A percentile compares a stretch with the other conserved stretches of the same genome.
phyloP scores from a whole-genome alignment of 2,888 invertebrate genomes.

The Meiosimyza platycephala region DNA sequence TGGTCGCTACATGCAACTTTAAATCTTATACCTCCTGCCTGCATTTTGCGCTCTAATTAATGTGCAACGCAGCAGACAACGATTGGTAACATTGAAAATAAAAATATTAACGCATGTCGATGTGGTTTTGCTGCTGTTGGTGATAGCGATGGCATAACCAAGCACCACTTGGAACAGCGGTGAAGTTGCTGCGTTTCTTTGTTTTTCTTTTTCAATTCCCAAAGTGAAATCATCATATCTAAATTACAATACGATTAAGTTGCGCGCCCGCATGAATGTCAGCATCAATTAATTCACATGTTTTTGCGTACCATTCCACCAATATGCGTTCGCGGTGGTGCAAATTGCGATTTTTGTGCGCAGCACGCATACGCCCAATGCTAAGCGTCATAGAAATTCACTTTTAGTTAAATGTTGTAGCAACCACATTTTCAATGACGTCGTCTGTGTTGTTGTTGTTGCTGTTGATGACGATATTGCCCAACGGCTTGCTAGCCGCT shows the following conservation, averaged over 20 bases:
- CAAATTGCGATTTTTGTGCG: neutral
- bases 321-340: neutral
- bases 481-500: too few species aligned
- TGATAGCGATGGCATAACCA: neutral
- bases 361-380: neutral
- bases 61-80: constrained; percentile 19
- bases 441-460: constrained; percentile 1
- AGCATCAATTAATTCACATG: constrained; percentile 38
- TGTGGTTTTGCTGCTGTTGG: neutral
- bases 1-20: neutral
- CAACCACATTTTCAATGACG: too few species aligned
- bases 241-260: constrained; percentile 40
- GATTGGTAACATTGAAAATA: constrained; percentile 4
- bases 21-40: neutral
- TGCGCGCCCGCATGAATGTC: constrained; percentile 38
- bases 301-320: neutral
- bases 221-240: constrained; percentile 41
- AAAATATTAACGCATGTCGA: neutral
- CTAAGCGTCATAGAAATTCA: too few species aligned
- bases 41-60: constrained; percentile 34
- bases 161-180: too few species aligned
- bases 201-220: constrained; percentile 20
- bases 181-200: too few species aligned
- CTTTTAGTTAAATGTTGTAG: too few species aligned
- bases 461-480: neutral